Conservation (phyloP, 2,113 vertebrate genomes). For the Agelaius tricolor region DNA sequence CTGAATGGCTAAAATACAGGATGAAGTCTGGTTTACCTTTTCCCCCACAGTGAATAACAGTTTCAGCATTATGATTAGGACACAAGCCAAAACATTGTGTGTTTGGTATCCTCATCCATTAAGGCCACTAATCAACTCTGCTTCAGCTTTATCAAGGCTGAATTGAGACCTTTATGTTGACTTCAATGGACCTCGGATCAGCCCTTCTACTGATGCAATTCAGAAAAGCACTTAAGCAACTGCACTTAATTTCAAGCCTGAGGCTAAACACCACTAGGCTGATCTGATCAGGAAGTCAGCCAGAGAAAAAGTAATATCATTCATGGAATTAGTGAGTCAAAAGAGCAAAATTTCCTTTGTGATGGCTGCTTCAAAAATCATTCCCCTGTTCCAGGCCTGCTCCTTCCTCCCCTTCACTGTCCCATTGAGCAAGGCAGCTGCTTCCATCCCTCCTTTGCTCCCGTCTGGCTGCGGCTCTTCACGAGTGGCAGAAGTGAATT, state of each 20-base stretch:
- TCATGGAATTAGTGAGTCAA: neutral
- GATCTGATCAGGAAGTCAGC: neutral
- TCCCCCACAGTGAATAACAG: neutral
- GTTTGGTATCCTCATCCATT: neutral
- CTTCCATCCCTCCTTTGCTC: neutral
- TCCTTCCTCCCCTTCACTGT: neutral
- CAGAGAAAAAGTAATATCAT: neutral
- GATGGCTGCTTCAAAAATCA: neutral
- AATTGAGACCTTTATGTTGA: neutral
- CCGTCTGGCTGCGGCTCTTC: neutral
- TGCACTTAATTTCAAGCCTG: neutral
- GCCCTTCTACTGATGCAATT: neutral
- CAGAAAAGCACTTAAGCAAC: neutral
- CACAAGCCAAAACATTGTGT: neutral
- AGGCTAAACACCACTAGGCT: neutral
- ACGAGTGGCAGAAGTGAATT: accelerated
- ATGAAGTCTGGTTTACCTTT: neutral
- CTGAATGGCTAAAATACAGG: neutral
- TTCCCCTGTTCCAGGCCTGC: neutral
- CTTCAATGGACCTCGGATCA: neutral
- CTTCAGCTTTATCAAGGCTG: neutral
- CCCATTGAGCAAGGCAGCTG: neutral
- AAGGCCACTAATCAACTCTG: neutral
- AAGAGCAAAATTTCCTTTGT: neutral
- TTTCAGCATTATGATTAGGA: neutral